Base-by-base conservation (phyloP, 2,888 invertebrate genomes). In the Tupiocoris notatus region DNA sequence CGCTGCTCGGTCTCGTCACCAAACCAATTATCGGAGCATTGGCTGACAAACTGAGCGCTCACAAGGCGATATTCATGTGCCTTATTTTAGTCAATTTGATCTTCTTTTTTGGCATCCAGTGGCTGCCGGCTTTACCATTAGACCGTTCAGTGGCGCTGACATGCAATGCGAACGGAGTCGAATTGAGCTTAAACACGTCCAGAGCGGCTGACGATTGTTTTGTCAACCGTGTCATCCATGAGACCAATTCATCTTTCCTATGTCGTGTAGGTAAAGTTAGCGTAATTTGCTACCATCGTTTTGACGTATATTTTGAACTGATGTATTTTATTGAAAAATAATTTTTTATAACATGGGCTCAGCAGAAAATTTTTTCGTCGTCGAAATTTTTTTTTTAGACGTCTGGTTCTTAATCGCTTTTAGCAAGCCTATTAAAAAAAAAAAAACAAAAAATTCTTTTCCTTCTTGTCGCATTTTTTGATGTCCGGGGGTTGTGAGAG, bases 31-130 rank as follows among this genome's bases (percentile, higher is more conserved):
- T 76, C 16, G 79, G 79, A 16, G 66, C 68, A 39, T 17, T 79
- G 17, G 76, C 77, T 9, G 79, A 79, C 56, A 79, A 79, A 59
- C 76, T 76, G 17, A 57, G 64, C n/a, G 62, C 66, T 21, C 80
- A 76, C 88, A 88, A 81, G 57, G 17, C 17, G n/a, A 58, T 77
- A n/a, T 54, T 77, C 56, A 57, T 78, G 16, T 22, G 57, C 22
- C 9, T 77, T 7, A 64, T 77, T 21, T 9, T 64, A 2, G 16
- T 70, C 20, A 67, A 74, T 16, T 6, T 66, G 2, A 23, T 61
- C 18, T 24, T 58, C n/a, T 58, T 25, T 1, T 77, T 78, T 20
- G 16, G 20, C 18, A 71, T 65, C 7, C 76, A 78, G 16, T 78
- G 76, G 77, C 18, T 70, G 1, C 76, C 78, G 1, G 22, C 39